Evolutionary conservation across 1,140 invertebrate genomes (phyloP), one percentile per base, ranked within the genome.

Genomic region (Drosophila bifasciata): DNA sequence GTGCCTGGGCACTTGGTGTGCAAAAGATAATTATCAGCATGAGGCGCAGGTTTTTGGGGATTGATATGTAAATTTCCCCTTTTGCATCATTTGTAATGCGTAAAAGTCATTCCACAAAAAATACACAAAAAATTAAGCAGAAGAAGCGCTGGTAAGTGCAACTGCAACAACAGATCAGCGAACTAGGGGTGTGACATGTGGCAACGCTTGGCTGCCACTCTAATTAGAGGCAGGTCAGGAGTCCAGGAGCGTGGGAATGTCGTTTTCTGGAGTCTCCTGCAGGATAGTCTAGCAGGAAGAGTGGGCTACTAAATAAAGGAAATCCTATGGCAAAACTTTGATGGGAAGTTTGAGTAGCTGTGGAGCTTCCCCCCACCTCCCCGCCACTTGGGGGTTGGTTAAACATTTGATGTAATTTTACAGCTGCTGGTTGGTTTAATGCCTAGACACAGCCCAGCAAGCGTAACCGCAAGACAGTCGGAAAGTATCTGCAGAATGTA

Each of bases 61-160:
- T 85, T 85, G 81, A 86, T 86, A 85, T 86, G 81, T 77, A 81
- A 81, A 86, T 86, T 81, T 57, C 53, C 43, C 53, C 43, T 59
- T 59, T 62, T 66, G 60, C 59, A 66, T 76, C 79, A 74, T 61
- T 81, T 85, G 55, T 61, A 85, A 81, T 85, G 81, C 77, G 83
- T 85, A 81, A 70, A 81, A 70, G 73, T 88, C 77, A 71, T 75
- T 17, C 46, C 21, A 52, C 44, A 50, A 50, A 64, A 67, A 45
- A 48, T 28, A 28, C 28, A 36, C 32, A 13, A 11, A 13, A 11
- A 36, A 36, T 13, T 11, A 53, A 68, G 55, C 15, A 48, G 57
- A 79, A 19, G 23, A 55, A n/a, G n/a, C n/a, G 41, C 19, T 32
- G 49, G 39, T 62, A 55, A 49, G 32, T 56, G 43, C 62, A 63